These are phyloP conservation scores for Trematomus loennbergii DNA, from an alignment of 2,113 vertebrate species.

Conservation along the genomic window DNA sequence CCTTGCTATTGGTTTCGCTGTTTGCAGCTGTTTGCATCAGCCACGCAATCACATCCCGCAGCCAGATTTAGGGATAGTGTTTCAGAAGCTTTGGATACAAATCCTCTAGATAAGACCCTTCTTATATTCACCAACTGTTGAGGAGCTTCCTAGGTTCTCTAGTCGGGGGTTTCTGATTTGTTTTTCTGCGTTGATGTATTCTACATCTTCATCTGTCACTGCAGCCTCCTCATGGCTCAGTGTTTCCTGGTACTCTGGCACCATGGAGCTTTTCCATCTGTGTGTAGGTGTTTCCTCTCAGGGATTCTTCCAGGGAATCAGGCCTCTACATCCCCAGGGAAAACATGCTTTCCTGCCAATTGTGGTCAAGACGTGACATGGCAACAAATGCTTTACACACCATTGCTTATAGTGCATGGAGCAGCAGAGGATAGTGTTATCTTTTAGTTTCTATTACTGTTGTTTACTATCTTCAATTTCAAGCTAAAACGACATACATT, in stretches of 20 bases:
- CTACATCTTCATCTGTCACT: not conserved
- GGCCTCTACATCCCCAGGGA: not conserved
- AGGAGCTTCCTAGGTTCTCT: not conserved
- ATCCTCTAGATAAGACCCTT: not conserved
- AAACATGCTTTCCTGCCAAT: not conserved
- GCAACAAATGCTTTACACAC: slow-evolving; percentile 5
- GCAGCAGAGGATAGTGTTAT: not conserved
- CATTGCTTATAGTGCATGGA: not conserved
- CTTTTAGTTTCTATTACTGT: too few species aligned
- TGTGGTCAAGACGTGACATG: slow-evolving; percentile 4
- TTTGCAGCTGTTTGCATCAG: too few species aligned
- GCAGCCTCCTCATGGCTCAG: not conserved
- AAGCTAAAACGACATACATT: not conserved
- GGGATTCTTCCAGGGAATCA: not conserved
- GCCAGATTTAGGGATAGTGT: too few species aligned
- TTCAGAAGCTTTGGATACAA: not conserved
- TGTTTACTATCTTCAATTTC: not conserved
- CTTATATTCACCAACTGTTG: not conserved
- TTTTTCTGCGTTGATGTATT: not conserved
- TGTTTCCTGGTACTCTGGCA: not conserved
- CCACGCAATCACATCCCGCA: too few species aligned
- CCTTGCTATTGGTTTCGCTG: too few species aligned
- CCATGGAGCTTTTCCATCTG: not conserved
- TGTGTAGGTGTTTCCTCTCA: not conserved
- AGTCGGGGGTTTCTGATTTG: not conserved